Evolutionary conservation across 2,797 vertebrate species (phyloP).

Genomic region (Enteromius afrohamiltoni): DNA sequence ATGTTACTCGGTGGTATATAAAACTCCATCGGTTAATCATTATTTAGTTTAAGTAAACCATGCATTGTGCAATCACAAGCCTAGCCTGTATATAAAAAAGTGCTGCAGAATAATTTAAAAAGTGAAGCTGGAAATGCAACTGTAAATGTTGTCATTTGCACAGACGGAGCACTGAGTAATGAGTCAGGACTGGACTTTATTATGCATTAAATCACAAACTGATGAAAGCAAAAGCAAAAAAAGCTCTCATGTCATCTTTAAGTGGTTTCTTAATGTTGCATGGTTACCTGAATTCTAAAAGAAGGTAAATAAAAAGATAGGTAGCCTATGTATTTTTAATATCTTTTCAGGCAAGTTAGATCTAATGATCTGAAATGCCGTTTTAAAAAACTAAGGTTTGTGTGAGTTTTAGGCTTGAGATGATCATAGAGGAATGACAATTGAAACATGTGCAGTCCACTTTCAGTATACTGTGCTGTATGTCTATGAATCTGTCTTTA

Average conservation of each 20-base stretch:
- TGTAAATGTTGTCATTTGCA: not conserved
- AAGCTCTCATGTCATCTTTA: not conserved
- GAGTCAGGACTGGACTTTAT: not conserved
- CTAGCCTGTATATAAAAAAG: not conserved
- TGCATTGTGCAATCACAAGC: not conserved
- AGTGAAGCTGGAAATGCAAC: not conserved
- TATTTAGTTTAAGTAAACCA: not conserved
- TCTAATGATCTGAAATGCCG: not conserved
- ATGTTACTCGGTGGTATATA: not conserved
- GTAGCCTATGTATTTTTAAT: not conserved
- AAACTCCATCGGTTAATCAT: not conserved
- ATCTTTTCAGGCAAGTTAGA: not conserved
- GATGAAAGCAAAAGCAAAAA: not conserved
- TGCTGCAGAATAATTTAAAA: not conserved
- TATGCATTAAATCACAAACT: not conserved
- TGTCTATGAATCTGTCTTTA: not conserved
- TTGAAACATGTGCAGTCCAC: not conserved
- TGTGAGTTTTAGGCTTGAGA: not conserved
- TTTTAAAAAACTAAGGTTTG: not conserved
- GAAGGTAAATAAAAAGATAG: not conserved
- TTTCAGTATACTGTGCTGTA: not conserved
- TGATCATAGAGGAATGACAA: not conserved
- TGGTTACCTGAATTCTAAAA: not conserved
- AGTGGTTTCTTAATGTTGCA: not conserved
- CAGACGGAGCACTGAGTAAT: not conserved